phyloP scores from a whole-genome alignment of 2,113 vertebrate species.

The Chrysemys picta region DNA sequence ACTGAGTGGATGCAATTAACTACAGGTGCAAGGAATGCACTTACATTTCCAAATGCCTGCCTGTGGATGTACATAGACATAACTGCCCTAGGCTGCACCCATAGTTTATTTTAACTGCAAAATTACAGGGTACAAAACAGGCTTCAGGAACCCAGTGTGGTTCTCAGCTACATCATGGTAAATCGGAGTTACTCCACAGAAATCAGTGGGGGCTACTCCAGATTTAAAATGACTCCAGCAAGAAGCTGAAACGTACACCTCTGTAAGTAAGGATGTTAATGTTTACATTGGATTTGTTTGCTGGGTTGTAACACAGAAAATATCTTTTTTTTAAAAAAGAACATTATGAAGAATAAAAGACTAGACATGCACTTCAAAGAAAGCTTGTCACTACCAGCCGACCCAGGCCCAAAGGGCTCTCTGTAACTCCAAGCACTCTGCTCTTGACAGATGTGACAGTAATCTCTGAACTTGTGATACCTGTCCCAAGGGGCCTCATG shows the following conservation, averaged over 20 bases:
- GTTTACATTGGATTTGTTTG: accelerated
- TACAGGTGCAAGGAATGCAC: neutral
- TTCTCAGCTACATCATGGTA: neutral
- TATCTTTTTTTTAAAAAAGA: neutral
- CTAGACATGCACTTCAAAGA: neutral
- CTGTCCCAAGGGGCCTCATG: neutral
- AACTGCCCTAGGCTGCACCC: accelerated
- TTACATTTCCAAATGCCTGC: neutral
- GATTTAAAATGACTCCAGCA: accelerated
- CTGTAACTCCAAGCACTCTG: neutral
- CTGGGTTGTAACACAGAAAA: neutral
- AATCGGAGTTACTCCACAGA: neutral
- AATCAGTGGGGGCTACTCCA: neutral
- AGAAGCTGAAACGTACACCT: neutral
- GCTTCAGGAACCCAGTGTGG: accelerated
- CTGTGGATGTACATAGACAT: accelerated
- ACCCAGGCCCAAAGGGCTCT: accelerated
- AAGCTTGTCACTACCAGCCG: accelerated
- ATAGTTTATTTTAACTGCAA: accelerated
- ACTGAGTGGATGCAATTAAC: neutral
- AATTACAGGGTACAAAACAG: neutral
- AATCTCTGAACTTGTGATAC: neutral
- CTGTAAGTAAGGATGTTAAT: neutral
- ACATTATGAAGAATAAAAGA: neutral
- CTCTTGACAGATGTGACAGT: neutral